phyloP scores from a whole-genome alignment of 2,113 vertebrate genomes.

The Pterocles burchelli region DNA sequence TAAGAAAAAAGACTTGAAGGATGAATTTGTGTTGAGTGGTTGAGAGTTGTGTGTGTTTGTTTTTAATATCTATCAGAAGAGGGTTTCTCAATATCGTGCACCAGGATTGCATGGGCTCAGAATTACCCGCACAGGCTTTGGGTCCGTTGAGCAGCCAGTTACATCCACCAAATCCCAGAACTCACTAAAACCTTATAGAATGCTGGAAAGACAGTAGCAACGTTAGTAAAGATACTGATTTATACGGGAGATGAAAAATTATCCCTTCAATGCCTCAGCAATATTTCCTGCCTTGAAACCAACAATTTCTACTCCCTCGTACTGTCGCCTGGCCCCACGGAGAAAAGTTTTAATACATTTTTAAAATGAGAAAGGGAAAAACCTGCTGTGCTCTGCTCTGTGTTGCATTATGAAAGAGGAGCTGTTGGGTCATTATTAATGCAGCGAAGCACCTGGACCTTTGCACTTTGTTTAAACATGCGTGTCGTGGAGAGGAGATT shows the following conservation, averaged over 20 bases:
- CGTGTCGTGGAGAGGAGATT: constrained; percentile 24
- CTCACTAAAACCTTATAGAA: neutral
- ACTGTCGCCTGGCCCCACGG: neutral
- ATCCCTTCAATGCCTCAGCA: neutral
- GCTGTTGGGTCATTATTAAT: constrained; percentile 13
- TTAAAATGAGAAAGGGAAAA: neutral
- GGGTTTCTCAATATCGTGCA: neutral
- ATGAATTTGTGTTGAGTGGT: neutral
- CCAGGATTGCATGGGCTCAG: neutral
- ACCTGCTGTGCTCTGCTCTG: neutral
- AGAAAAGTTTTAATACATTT: neutral
- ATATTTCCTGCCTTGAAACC: neutral
- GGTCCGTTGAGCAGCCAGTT: neutral
- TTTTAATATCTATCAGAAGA: neutral
- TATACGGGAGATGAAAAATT: neutral
- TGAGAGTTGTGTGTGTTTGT: neutral
- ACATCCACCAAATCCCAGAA: neutral
- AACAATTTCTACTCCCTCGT: neutral
- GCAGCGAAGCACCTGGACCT: constrained; percentile 41
- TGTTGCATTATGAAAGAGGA: constrained; percentile 20
- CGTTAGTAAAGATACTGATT: neutral
- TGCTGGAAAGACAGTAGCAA: neutral
- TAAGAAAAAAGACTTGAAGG: neutral
- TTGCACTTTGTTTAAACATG: constrained; percentile 44
- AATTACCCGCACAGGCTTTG: neutral